Evolutionary conservation across 2,797 vertebrate species (phyloP).

Genomic region (Decapterus maruadsi): DNA sequence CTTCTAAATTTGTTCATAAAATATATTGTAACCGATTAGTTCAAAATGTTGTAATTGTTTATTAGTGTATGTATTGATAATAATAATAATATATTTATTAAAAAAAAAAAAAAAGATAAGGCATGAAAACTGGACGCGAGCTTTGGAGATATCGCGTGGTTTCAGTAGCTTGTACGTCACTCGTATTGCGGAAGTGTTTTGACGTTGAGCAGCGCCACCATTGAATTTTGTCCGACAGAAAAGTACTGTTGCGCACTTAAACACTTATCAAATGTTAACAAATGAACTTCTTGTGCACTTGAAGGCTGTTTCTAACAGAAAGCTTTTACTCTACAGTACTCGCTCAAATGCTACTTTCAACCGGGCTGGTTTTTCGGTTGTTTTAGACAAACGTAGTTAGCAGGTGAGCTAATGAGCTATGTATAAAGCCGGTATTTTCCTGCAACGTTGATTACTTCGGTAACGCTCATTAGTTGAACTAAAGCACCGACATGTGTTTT

Average conservation of each 20-base stretch:
- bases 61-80: too few relatives aligned
- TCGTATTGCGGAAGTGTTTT: conserved; percentile 46
- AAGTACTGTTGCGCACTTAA: neutral
- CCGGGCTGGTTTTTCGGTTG: neutral
- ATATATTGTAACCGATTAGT: too few relatives aligned
- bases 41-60: too few relatives aligned
- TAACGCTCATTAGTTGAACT: neutral
- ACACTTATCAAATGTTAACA: neutral
- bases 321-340: neutral
- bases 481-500: neutral
- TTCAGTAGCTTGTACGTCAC: conserved; percentile 22
- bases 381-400: conserved; percentile 41
- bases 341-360: neutral
- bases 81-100: too few relatives aligned
- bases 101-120: too few relatives aligned
- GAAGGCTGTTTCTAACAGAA: neutral
- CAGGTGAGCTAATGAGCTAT: conserved; percentile 31
- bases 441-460: neutral
- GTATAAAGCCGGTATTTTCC: neutral
- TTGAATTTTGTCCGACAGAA: neutral
- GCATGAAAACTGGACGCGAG: too few relatives aligned
- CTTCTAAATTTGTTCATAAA: neutral
- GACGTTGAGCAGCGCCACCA: neutral
- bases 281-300: neutral
- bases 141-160: conserved; percentile 57